A percentile compares a stretch with the other conserved stretches of the same genome.
Evolutionary conservation across 2,888 invertebrate species (phyloP).

Genomic region (Molanna angustata): DNA sequence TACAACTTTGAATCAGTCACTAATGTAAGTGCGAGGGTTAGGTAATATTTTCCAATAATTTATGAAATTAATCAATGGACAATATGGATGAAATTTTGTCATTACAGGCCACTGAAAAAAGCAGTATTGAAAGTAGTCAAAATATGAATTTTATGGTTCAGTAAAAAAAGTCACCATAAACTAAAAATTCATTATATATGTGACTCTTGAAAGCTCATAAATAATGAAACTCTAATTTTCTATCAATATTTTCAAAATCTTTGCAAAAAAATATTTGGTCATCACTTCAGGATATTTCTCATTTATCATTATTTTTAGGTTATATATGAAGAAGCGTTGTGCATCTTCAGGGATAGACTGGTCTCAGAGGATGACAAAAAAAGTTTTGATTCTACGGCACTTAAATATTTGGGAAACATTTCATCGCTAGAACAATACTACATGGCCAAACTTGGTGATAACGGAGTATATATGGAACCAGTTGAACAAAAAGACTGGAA

Average conservation of each 20-base stretch:
- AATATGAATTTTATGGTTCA: no score
- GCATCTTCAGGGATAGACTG: slow-evolving; percentile 74
- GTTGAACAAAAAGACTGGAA: slow-evolving; percentile 61
- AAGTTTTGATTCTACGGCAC: slow-evolving; percentile 63
- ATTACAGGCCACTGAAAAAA: no score
- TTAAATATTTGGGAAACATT: slow-evolving; percentile 44
- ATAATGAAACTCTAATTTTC: no score
- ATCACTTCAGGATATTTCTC: no score
- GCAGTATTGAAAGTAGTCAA: no score
- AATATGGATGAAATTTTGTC: not conserved
- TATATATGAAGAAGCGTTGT: slow-evolving; percentile 69
- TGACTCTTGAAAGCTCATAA: no score
- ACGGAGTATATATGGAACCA: slow-evolving; percentile 46
- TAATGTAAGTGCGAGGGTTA: slow-evolving; percentile 12
- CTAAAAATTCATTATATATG: no score
- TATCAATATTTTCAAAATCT: no score
- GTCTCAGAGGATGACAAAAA: slow-evolving; percentile 61
- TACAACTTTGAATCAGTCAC: slow-evolving; percentile 17
- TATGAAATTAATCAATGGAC: not conserved
- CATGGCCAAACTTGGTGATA: slow-evolving; percentile 40
- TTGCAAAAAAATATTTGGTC: no score
- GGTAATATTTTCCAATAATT: not conserved
- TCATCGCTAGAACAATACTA: slow-evolving; percentile 40
- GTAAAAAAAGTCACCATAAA: no score
- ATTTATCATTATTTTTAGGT: slow-evolving; percentile 59